A percentile compares a stretch with the other conserved stretches of the same genome.
Evolutionary conservation across 1,140 invertebrate genomes (phyloP).

Genomic region (Drosophila equinoxialis): DNA sequence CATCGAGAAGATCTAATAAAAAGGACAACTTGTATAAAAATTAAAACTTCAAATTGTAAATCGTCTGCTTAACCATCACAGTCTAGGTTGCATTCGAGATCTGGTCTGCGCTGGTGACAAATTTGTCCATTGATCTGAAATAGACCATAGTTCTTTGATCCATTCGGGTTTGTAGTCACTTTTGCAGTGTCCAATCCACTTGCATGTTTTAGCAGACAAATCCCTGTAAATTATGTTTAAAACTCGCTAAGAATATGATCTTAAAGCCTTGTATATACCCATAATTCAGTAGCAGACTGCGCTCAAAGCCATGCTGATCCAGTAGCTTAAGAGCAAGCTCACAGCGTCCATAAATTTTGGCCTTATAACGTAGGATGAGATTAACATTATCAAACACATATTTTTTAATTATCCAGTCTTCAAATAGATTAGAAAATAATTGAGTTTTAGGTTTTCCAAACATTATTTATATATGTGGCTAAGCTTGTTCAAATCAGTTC

Average conservation of each 20-base stretch:
- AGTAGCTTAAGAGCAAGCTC: slow-evolving; percentile 62
- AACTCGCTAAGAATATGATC: neutral
- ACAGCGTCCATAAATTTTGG: slow-evolving; percentile 59
- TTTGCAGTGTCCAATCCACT: slow-evolving; percentile 86
- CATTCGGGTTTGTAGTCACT: slow-evolving; percentile 85
- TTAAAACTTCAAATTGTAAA: neutral
- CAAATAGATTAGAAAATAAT: neutral
- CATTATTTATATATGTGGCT: no score
- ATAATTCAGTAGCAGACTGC: slow-evolving; percentile 58
- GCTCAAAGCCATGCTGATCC: slow-evolving; percentile 56
- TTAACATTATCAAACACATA: no score
- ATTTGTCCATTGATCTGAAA: slow-evolving; percentile 84
- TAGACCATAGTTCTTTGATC: slow-evolving; percentile 87
- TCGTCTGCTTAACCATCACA: slow-evolving; percentile 54
- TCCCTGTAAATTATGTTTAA: slow-evolving; percentile 83
- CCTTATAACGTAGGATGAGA: neutral
- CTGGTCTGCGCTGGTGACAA: slow-evolving; percentile 55
- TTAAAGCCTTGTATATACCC: neutral
- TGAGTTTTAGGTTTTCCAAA: no score
- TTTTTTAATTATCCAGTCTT: no score
- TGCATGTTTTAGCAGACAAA: slow-evolving; percentile 88
- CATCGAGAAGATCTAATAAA: slow-evolving; percentile 85
- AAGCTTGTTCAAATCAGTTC: no score
- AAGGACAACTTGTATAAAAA: neutral
- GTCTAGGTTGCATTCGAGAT: slow-evolving; percentile 71